Base-by-base conservation (phyloP, 2,888 invertebrate genomes). In the Eupeodes luniger region DNA sequence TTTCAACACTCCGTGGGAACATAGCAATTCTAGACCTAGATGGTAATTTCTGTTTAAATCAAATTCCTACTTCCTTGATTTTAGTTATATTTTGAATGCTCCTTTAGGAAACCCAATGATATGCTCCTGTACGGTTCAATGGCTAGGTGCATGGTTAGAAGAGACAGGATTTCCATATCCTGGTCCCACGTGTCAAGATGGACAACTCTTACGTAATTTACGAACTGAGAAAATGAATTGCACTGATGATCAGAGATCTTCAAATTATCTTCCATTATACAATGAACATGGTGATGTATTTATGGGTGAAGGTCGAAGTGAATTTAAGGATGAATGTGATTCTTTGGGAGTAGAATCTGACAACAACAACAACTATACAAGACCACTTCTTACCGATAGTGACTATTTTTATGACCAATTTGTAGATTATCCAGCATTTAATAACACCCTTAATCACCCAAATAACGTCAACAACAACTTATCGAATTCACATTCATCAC, bases 341-440 rank as follows among this genome's bases (percentile, higher is more conserved):
- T 59, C 77, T 0, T 12, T 86, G 0, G 84, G 86, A 89, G 92
- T 92, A 0, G 94, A 94, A 70, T 94, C 95, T 86, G 94, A 94
- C 81, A 94, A 47, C 47, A 44, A 44, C 40, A 47, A 36, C 7
- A 59, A 94, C 79, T 90, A 92, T 64, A 92, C 94, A 89, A 94
- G 95, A 69, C 96, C 97, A 6, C 94, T 95, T 3, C 96, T 96
- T 6, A 96, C 96, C 91, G 97, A 97, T 92, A 96, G 96, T 1
- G 97, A 97, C 91, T 97, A 97, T 91, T 96, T 97, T 90, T 97
- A 97, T 91, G 97, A 97, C 91, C 97, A 97, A 90, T 97, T 97
- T 92, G 95, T 96, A 0, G 97, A 97, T 92, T 96, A 96, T 92
- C 96, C 96, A 9, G 95, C 96, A 77, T 96, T 96, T 90, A 96